Conservation (phyloP, 2,113 vertebrate genomes). For the Hypanus sabinus region DNA sequence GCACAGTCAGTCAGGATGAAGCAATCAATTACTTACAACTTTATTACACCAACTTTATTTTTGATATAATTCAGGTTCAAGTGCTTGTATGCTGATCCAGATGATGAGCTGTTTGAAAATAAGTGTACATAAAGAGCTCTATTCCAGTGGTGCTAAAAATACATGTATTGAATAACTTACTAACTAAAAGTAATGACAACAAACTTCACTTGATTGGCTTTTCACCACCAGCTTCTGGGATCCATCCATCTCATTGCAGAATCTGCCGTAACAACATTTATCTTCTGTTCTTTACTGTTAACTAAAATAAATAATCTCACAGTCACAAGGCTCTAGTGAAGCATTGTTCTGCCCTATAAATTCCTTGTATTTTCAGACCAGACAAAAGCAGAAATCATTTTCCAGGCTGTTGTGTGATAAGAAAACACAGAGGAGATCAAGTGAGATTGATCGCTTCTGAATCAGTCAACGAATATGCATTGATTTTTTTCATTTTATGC, state of each 20-base stretch:
- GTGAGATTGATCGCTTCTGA: neutral
- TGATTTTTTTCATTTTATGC: neutral
- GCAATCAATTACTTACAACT: neutral
- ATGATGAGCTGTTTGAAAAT: neutral
- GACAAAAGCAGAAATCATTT: conserved; percentile 30
- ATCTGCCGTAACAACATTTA: conserved; percentile 8
- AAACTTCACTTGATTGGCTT: conserved; percentile 15
- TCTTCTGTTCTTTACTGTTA: neutral
- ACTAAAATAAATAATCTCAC: conserved; percentile 31
- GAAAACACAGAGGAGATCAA: conserved; percentile 21
- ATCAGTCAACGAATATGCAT: conserved; percentile 2
- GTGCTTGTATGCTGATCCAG: neutral
- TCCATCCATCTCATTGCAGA: conserved; percentile 1
- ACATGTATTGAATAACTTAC: neutral
- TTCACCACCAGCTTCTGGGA: neutral
- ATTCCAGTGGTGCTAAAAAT: neutral
- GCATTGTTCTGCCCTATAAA: conserved; percentile 21
- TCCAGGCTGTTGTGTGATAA: neutral
- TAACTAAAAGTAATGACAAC: conserved; percentile 34
- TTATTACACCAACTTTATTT: neutral
- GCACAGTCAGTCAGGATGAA: neutral
- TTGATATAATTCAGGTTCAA: neutral
- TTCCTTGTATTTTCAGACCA: conserved; percentile 17
- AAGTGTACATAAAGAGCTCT: neutral
- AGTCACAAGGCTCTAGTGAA: conserved; percentile 5